These are phyloP conservation scores for Megaustenia siamemsis DNA, from an alignment of 2,888 invertebrate genomes.

Conservation along the genomic window DNA sequence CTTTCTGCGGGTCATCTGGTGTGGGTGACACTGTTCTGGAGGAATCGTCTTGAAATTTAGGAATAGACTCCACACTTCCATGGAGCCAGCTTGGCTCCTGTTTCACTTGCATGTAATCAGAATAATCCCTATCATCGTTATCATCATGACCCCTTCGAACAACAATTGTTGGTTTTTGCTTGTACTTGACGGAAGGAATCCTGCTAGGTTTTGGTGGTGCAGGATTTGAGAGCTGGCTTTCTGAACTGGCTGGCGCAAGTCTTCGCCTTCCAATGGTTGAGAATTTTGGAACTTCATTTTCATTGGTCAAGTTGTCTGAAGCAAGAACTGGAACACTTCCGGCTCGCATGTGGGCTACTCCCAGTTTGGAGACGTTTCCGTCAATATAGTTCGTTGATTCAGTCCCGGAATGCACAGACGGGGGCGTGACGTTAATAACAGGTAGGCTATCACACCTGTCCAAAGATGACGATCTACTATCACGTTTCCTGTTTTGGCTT, in stretches of 20 bases:
- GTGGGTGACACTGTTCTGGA: conserved; percentile 25
- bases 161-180: conserved; percentile 69
- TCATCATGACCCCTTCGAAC: conserved; percentile 70
- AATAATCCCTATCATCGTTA: conserved; percentile 77
- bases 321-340: conserved; percentile 73
- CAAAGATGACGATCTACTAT: conserved; percentile 57
- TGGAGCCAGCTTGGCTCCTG: conserved; percentile 74
- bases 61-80: conserved; percentile 12
- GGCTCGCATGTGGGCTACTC: conserved; percentile 64
- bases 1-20: conserved; percentile 10
- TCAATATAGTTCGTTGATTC: background rate
- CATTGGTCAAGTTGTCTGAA: conserved; percentile 55
- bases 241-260: conserved; percentile 68
- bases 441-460: conserved; percentile 81
- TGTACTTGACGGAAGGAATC: conserved; percentile 79
- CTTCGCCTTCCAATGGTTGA: conserved; percentile 40
- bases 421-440: conserved; percentile 60
- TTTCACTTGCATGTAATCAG: conserved; percentile 76
- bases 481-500: conserved; percentile 45
- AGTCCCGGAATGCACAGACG: conserved; percentile 14
- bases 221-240: conserved; percentile 71
- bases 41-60: conserved; percentile 7
- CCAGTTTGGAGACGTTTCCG: conserved; percentile 15
- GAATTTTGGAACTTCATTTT: conserved; percentile 11
- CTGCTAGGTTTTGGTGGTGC: conserved; percentile 81